Evolutionary conservation across 64 coral and sea anemone genomes (phyloP), one percentile per base, ranked within the genome.

Genomic region (Anthopleura sola): DNA sequence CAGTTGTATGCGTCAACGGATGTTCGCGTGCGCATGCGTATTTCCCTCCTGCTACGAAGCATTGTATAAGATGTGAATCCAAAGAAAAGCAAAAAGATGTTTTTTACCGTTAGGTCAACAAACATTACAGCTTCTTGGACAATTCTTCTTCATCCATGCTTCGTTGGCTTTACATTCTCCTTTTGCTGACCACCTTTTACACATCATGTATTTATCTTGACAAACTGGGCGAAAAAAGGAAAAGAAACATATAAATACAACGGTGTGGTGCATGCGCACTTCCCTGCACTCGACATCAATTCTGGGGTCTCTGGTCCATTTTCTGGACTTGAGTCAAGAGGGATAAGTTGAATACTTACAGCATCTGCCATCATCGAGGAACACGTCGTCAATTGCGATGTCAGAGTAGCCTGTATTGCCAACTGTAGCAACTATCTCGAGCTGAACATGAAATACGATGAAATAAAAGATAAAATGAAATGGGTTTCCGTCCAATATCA

Each of bases 351-450:
- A 11, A 28, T 36, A 91, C 90, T 88, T 82, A 88, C 87, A 81
- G 17, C 87, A 91, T 37, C 28, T 49, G 7, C 90, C 90, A 6
- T 85, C 36, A 64, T 91, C 90, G 7, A 91, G 86, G 77, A 81
- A 91, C 0, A 91, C 84, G 58, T 91, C 90, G 36, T 91, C 90
- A 31, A 91, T 78, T 17, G 90, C 90, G 17, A 86, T 82, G 39
- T 91, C 90, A 1, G 90, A 91, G 36, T 86, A 86, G 20, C 84
- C 90, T 19, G 26, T 31, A 3, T 62, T 19, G 23, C 78, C 78
- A 24, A 88, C 21, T 16, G 48, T 71, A 26, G 85, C 85, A 37
- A 87, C 75, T n/a, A 87, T 55, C 56, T 55, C 76, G 20, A 87
- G 28, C 85, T 87, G 37, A 37, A 44, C 39, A 44, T 44, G 7